Evolutionary conservation across 1,140 invertebrate genomes (phyloP).

Genomic region (Sogatella furcifera): DNA sequence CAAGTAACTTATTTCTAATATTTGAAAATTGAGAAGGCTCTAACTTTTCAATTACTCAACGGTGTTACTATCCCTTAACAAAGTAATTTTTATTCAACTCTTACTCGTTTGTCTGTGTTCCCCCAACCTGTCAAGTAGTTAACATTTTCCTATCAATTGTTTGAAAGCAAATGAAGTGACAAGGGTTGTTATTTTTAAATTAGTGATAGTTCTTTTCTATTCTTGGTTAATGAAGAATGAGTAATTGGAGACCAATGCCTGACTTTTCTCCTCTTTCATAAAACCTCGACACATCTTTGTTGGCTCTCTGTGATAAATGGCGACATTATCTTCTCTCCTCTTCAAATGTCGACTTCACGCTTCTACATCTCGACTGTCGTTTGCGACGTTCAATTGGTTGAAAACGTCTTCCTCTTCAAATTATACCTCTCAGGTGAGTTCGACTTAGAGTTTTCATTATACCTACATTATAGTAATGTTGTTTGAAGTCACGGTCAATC

Average conservation of each 20-base stretch:
- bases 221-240: not conserved
- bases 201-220: conserved; percentile 3
- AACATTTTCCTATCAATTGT: not conserved
- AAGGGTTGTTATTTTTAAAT: not conserved
- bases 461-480: too few species aligned
- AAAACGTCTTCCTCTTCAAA: not conserved
- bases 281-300: not conserved
- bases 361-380: not conserved
- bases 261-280: conserved; percentile 1
- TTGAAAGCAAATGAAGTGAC: not conserved
- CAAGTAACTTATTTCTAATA: too few species aligned
- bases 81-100: too few species aligned
- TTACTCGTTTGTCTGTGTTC: too few species aligned
- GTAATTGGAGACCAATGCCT: not conserved
- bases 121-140: not conserved
- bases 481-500: too few species aligned
- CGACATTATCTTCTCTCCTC: not conserved
- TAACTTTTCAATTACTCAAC: too few species aligned
- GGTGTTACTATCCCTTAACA: too few species aligned
- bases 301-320: not conserved
- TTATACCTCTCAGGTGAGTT: not conserved
- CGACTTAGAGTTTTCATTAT: not conserved
- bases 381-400: not conserved
- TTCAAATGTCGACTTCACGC: not conserved
- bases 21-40: too few species aligned